Base-by-base conservation (phyloP, 1,140 invertebrate species). In the Saccostrea echinata region DNA sequence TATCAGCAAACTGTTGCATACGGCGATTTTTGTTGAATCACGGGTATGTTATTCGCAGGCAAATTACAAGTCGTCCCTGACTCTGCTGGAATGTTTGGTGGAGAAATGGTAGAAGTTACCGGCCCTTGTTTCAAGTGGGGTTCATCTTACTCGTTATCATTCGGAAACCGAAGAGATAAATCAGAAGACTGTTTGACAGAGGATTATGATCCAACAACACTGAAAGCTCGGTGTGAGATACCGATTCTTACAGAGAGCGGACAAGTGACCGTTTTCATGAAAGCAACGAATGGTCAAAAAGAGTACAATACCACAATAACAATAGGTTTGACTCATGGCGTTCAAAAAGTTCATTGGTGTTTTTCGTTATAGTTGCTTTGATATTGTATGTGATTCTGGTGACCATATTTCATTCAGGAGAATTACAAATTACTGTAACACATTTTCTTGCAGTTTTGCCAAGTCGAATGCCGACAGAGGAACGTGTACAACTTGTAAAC, bases 61-160 rank as follows among this genome's bases (percentile, higher is more conserved):
- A 43, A 13, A 43, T 33, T 88, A 8, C 51, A 43, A 21, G 61
- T 84, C 33, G 30, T 80, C 27, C 87, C 87, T 21, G 57, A 21
- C n/a, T 85, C 16, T 83, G 87, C 84, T 33, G 87, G 87, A 13
- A 83, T 88, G 80, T 30, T 83, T 68, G 87, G 87, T 8, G 87
- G 87, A 8, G 33, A 85, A 53, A 85, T 88, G 71, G 8, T 88
- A 8, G 84, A 88, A 11, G 51, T 88, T 21, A 82, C 84, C n/a
- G 87, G 87, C 3, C 84, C 84, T 68, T 88, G 87, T 68, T 81
- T 88, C 35, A 13, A 12, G 4, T 3, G 24, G 24, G 27, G 27
- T 24, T n/a, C 18, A 6, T 61, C 57, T 27, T 71, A 71, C 27
- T 71, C 68, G 9, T 11, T 71, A 13, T 27, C 30, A 11, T 71